Conservation (phyloP, 2,888 invertebrate genomes). For the Xanthostigma xanthostigma region DNA sequence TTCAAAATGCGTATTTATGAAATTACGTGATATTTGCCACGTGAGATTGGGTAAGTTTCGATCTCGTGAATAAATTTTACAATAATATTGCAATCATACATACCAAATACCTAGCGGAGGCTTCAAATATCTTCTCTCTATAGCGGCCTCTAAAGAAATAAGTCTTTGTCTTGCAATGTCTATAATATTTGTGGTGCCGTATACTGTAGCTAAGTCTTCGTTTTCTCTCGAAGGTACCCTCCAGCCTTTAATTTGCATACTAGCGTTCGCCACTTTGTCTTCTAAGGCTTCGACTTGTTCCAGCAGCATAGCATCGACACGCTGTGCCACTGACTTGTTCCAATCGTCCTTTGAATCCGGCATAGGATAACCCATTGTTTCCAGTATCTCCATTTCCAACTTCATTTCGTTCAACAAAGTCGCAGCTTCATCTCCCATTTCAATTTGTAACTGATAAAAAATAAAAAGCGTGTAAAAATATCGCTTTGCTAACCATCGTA, state of each 20-base stretch:
- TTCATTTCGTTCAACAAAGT: conserved; percentile 34
- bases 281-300: conserved; percentile 77
- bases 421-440: conserved; percentile 41
- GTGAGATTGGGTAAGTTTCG: too few species aligned
- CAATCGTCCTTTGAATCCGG: conserved; percentile 37
- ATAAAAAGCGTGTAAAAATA: not conserved
- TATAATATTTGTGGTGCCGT: conserved; percentile 34
- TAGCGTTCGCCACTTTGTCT: conserved; percentile 75
- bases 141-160: conserved; percentile 71
- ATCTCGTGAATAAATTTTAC: too few species aligned
- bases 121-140: conserved; percentile 85
- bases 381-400: conserved; percentile 21
- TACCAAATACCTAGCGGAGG: conserved; percentile 67
- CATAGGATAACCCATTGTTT: conserved; percentile 29
- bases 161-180: conserved; percentile 56
- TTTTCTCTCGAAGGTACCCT: conserved; percentile 50
- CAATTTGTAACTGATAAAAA: conserved; percentile 35
- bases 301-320: conserved; percentile 67
- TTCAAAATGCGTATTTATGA: too few species aligned
- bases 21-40: too few species aligned
- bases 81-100: conserved; percentile 13
- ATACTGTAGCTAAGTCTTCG: conserved; percentile 26
- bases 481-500: too few species aligned
- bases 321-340: conserved; percentile 52
- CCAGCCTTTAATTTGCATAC: conserved; percentile 87